phyloP scores from a whole-genome alignment of 2,888 invertebrate species.

The Ditula angustiorana region DNA sequence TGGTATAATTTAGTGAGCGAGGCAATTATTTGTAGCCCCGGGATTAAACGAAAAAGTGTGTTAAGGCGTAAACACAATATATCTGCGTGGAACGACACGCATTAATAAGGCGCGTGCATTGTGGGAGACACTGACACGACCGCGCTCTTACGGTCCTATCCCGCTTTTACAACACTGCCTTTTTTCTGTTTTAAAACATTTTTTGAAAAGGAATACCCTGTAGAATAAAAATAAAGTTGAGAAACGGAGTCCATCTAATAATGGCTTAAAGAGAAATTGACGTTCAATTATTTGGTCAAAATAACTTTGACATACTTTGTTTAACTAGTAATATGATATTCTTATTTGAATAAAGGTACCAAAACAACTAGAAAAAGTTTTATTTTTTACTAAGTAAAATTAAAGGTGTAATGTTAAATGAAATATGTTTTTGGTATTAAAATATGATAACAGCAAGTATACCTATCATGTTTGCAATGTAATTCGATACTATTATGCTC shows the following conservation, averaged over 20 bases:
- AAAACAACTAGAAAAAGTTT: no score
- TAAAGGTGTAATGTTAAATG: no score
- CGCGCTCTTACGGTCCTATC: conserved; percentile 63
- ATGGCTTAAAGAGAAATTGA: not conserved
- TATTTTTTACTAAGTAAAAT: no score
- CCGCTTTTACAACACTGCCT: conserved; percentile 12
- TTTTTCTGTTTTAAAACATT: conserved; percentile 2
- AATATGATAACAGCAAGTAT: no score
- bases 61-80: conserved; percentile 60
- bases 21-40: conserved; percentile 47
- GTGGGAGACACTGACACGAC: conserved; percentile 74
- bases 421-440: no score
- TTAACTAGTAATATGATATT: no score
- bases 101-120: conserved; percentile 79
- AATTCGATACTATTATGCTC: not conserved
- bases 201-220: not conserved
- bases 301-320: no score
- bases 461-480: not conserved
- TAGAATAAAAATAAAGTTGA: not conserved
- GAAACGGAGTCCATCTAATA: not conserved
- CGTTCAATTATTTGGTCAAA: no score
- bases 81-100: conserved; percentile 66
- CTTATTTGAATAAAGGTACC: no score
- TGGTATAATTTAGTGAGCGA: conserved; percentile 41
- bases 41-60: conserved; percentile 49